Percentiles rank a stretch among this genome's conserved stretches.
These are phyloP conservation scores for Pollicipes pollicipes DNA, from an alignment of 1,140 invertebrate genomes.

Conservation along the genomic window DNA sequence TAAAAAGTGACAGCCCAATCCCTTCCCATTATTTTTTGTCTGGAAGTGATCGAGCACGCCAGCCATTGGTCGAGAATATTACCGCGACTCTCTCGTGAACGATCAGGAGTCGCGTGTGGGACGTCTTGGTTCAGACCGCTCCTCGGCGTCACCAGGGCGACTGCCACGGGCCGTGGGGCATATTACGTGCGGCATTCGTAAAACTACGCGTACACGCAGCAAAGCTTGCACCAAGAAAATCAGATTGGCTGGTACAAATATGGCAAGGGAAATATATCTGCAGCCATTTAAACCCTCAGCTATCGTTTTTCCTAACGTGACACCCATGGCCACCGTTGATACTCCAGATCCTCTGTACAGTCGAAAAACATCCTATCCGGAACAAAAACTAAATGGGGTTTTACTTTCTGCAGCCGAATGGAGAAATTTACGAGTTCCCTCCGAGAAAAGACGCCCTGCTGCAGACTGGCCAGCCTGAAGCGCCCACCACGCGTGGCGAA, in stretches of 20 bases:
- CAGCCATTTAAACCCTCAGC: background rate
- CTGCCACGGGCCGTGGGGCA: no score
- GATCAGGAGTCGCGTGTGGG: no score
- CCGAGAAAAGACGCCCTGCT: background rate
- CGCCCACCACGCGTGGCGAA: background rate
- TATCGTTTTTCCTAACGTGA: background rate
- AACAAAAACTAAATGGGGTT: background rate
- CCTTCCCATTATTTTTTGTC: no score
- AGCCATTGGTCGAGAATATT: no score
- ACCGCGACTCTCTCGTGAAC: no score
- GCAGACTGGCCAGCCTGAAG: background rate
- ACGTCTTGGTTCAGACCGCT: no score
- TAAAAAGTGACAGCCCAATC: no score
- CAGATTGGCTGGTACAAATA: background rate
- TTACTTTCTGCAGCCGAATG: background rate
- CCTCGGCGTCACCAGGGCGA: no score
- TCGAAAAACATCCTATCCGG: background rate
- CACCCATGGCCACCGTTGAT: background rate
- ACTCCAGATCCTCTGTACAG: background rate
- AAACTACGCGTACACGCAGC: no score
- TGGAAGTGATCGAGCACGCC: no score
- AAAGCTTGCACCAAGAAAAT: background rate
- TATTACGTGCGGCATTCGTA: no score
- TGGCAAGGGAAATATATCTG: no score
- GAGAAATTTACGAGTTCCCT: background rate